Base-by-base conservation (phyloP, 2,888 invertebrate genomes). In the Standfussiana lucernea region DNA sequence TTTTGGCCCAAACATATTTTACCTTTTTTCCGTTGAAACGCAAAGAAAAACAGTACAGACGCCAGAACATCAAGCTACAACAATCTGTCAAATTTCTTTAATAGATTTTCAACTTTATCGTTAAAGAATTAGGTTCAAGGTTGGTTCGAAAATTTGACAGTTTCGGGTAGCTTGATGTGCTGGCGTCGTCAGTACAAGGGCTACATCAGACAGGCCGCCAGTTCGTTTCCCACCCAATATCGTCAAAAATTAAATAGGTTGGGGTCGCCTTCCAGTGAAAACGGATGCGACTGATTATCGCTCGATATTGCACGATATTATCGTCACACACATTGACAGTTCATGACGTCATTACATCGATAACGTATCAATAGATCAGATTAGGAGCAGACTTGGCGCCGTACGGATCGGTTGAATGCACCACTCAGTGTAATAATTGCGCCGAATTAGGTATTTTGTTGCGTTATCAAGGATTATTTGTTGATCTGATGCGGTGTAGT, bases 301-400 rank as follows among this genome's bases (percentile, higher is more conserved):
- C 15, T n/a, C 72, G 37, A 75, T 77, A 79, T 77, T 78, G 69
- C 77, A 66, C 68, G 80, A 87, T 79, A 84, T 74, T 67, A 79
- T 73, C 69, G 71, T 69, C 75, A 72, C 69, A 80, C 67, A 75
- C 84, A 90, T 89, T 83, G 91, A 91, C 88, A 85, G 77, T 71
- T 80, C 82, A 61, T 93, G 92, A 92, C 94, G 94, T 93, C 93
- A 93, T 70, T 83, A 83, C 79, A 91, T 89, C 91, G 93, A 94
- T 93, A 93, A 83, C 83, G 75, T 93, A 93, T 93, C 92, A 81
- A 83, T 77, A 56, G 66, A 87, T 86, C 90, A 92, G 94, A 94
- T 95, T 93, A 90, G 78, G 77, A 50, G 35, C 88, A 92, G 93
- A 93, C 93, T 82, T 91, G 94, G 94, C 94, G 94, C 94, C 93